Evolutionary conservation across 1,140 invertebrate genomes (phyloP).

Genomic region (Drosophila nebulosa): DNA sequence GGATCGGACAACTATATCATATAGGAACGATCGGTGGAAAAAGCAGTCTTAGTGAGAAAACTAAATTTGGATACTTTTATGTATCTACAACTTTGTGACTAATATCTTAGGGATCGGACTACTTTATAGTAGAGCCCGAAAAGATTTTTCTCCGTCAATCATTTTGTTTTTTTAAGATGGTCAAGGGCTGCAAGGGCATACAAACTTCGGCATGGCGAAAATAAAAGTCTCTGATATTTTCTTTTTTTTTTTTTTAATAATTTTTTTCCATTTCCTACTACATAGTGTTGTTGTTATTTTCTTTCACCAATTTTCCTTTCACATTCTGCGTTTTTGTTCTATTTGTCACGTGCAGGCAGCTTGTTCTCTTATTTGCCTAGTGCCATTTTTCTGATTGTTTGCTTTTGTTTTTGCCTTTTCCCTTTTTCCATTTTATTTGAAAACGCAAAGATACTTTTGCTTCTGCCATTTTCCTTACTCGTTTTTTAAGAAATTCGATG

Average conservation of each 20-base stretch:
- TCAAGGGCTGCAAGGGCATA: no score
- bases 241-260: not conserved
- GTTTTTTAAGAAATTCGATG: slow-evolving; percentile 22
- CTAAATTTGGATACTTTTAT: no score
- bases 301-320: slow-evolving; percentile 20
- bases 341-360: slow-evolving; percentile 58
- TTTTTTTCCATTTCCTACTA: not conserved
- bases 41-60: no score
- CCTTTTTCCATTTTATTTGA: not conserved
- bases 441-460: slow-evolving; percentile 31
- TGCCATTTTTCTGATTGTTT: slow-evolving; percentile 67
- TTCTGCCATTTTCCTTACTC: slow-evolving; percentile 11
- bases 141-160: no score
- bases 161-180: no score
- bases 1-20: no score
- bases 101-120: no score
- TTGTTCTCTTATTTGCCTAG: slow-evolving; percentile 52
- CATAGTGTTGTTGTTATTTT: not conserved
- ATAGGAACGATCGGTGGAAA: no score
- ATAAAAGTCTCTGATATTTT: no score
- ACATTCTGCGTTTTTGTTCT: slow-evolving; percentile 18
- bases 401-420: slow-evolving; percentile 45
- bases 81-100: no score
- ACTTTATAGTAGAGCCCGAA: no score
- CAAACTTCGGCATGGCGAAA: no score